Evolutionary conservation across 2,797 vertebrate genomes (phyloP), one percentile per base, ranked within the genome.

Genomic region (Adrianichthys oophorus): DNA sequence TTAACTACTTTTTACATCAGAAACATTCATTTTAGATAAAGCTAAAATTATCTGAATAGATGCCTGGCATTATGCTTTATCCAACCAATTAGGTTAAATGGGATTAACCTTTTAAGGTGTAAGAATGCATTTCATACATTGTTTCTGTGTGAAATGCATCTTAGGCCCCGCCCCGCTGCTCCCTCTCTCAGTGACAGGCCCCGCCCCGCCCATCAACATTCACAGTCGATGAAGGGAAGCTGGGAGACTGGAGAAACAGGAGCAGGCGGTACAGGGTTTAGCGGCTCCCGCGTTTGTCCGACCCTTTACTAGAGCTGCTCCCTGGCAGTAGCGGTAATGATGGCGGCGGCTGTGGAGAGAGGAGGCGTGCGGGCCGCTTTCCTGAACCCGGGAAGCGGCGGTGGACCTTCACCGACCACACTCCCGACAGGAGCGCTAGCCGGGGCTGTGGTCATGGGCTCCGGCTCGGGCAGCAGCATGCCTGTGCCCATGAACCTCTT

Each of bases 401-500:
- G 44, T 19, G 89, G 85, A 84, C 80, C 87, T 2, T 80, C 81
- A 41, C 85, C 82, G 56, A 76, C 84, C 1, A 66, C 55, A 24
- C 78, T 88, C 67, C 87, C 87, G 41, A 61, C 86, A n/a, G 90
- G 85, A 85, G 81, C 75, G 56, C 21, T 82, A 48, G 52, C 82
- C 76, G 90, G 84, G 50, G 73, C 88, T 63, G 89, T 75, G 45
- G 82, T 85, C 29, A 80, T 82, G 59, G 87, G 90, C 62, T 84
- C 82, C 46, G 80, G 87, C 61, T 84, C 88, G 67, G 85, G 86
- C 65, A 75, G 85, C 71, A 85, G 85, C 71, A 85, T 89, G 80
- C 89, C 90, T 3, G 91, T 93, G 0, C 91, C 92, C 32, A 92
- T 93, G 91, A 93, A 92, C 83, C 91, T 93, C 68, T 93, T 93